phyloP scores from a whole-genome alignment of 2,113 vertebrate genomes.

The Eubucco bourcierii region DNA sequence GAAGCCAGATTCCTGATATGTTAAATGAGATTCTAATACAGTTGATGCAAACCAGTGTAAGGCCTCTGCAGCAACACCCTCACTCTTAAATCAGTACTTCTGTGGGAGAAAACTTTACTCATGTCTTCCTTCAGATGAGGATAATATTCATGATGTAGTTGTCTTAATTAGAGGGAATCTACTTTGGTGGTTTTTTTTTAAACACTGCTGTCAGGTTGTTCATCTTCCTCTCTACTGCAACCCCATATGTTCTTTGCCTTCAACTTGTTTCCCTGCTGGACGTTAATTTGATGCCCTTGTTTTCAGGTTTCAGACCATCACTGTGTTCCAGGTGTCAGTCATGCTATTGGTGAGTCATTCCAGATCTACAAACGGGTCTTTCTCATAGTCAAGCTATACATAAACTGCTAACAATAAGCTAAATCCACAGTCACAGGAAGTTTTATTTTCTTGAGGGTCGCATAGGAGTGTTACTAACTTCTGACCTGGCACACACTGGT shows the following conservation, averaged over 20 bases:
- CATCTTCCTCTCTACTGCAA: background rate
- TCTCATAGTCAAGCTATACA: background rate
- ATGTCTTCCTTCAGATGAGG: background rate
- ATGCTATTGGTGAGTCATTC: background rate
- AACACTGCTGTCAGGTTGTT: background rate
- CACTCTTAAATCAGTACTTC: rapidly evolving
- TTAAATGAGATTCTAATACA: background rate
- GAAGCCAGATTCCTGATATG: background rate
- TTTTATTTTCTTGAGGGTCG: background rate
- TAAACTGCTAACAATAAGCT: background rate
- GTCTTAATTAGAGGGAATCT: background rate
- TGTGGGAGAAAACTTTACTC: background rate
- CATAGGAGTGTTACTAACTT: background rate
- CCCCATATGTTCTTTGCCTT: background rate
- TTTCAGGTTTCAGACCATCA: background rate
- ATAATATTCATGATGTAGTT: background rate
- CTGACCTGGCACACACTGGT: background rate
- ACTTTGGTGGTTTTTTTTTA: background rate
- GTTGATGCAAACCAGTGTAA: background rate
- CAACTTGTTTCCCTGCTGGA: background rate
- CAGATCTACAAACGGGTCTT: background rate
- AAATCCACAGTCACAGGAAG: background rate
- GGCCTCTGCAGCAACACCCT: background rate
- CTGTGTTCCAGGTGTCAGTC: background rate
- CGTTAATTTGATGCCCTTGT: background rate